phyloP scores from a whole-genome alignment of 2,888 invertebrate genomes.

The Hirtodrosophila confusa region DNA sequence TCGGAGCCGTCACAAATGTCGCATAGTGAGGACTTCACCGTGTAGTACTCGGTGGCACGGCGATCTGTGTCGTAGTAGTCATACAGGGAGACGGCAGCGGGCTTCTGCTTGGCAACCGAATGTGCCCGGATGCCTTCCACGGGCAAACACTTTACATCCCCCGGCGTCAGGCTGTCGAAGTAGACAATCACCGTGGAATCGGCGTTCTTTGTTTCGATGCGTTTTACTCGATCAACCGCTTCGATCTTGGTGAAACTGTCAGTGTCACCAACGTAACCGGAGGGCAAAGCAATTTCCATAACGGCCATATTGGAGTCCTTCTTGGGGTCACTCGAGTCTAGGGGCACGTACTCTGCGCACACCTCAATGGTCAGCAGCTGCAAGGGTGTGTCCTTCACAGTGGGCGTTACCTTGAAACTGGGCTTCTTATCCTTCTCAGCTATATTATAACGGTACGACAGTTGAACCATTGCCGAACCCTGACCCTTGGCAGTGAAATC shows the following conservation, averaged over 20 bases:
- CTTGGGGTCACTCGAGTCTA: slow-evolving; percentile 63
- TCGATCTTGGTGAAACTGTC: slow-evolving; percentile 88
- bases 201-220: slow-evolving; percentile 89
- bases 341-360: slow-evolving; percentile 88
- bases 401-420: slow-evolving; percentile 93
- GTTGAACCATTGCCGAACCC: slow-evolving; percentile 91
- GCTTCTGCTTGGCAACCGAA: slow-evolving; percentile 93
- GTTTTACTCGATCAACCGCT: slow-evolving; percentile 84
- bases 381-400: slow-evolving; percentile 92
- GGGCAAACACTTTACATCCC: slow-evolving; percentile 90
- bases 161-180: slow-evolving; percentile 87
- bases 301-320: slow-evolving; percentile 94
- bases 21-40: slow-evolving; percentile 88
- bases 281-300: slow-evolving; percentile 94
- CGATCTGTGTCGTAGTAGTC: slow-evolving; percentile 94
- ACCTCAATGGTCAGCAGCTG: slow-evolving; percentile 92
- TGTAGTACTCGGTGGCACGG: slow-evolving; percentile 79
- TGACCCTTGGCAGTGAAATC: slow-evolving; percentile 91
- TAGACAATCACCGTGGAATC: slow-evolving; percentile 88
- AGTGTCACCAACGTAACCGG: slow-evolving; percentile 94
- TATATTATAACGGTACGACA: slow-evolving; percentile 92
- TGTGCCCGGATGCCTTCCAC: slow-evolving; percentile 92
- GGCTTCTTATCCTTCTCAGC: slow-evolving; percentile 95
- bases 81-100: slow-evolving; percentile 92
- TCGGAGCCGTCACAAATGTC: slow-evolving; percentile 92